phyloP scores from a whole-genome alignment of 1,140 invertebrate species.

The Drosophila sturtevanti region DNA sequence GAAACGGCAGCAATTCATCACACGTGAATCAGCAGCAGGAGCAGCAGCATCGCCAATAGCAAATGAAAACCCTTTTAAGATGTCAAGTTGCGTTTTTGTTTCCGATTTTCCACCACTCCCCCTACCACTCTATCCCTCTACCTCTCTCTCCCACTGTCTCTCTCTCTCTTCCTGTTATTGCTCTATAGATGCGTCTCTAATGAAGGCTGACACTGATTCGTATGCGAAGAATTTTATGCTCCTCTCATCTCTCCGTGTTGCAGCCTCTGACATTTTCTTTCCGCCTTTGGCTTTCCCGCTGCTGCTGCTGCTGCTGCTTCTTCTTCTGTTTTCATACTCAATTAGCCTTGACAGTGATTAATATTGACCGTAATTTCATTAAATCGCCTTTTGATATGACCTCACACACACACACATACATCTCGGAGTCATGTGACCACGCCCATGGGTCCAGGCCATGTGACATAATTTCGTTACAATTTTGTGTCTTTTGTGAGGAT shows the following conservation, averaged over 20 bases:
- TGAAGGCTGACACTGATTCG: constrained; percentile 66
- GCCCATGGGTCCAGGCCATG: constrained; percentile 16
- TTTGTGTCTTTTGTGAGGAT: constrained; percentile 11
- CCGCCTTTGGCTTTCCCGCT: neutral
- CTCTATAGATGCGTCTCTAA: constrained; percentile 50
- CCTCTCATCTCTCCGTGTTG: neutral
- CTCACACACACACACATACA: constrained; percentile 15
- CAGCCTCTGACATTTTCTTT: neutral
- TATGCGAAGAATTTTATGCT: neutral
- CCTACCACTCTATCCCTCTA: neutral
- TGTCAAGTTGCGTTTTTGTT: constrained; percentile 65
- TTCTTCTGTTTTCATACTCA: constrained; percentile 69
- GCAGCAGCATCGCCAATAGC: constrained; percentile 17
- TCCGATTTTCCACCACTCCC: neutral
- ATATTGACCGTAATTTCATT: constrained; percentile 79
- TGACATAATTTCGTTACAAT: constrained; percentile 62
- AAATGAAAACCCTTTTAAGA: constrained; percentile 69
- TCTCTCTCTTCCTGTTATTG: neutral
- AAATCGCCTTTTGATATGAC: constrained; percentile 74
- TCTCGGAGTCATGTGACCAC: constrained; percentile 11
- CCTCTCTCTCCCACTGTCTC: neutral
- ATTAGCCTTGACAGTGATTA: constrained; percentile 78
- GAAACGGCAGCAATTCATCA: constrained; percentile 46
- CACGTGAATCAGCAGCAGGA: constrained; percentile 20
- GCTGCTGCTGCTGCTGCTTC: constrained; percentile 23